Conservation (phyloP, 2,888 invertebrate species). For the Synergus itoensis region DNA sequence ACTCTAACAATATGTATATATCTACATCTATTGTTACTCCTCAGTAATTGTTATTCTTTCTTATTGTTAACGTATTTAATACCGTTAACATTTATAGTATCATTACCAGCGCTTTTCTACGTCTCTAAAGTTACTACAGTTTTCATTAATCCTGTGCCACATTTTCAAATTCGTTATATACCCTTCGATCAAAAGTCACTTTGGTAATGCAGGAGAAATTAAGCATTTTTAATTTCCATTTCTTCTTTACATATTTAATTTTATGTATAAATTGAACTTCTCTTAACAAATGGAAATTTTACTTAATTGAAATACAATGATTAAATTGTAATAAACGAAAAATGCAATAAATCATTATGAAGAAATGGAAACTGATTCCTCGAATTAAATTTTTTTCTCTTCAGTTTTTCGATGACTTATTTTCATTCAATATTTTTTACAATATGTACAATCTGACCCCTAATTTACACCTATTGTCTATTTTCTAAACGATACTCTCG, state of each 20-base stretch:
- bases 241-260: not conserved
- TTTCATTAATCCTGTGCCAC: conserved; percentile 5
- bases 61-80: conserved; percentile 17
- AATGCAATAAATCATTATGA: not conserved
- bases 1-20: conserved; percentile 26
- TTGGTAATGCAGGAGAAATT: conserved; percentile 37
- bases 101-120: conserved; percentile 29
- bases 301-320: too few species aligned
- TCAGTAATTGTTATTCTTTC: conserved; percentile 17
- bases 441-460: conserved; percentile 30
- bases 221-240: not conserved
- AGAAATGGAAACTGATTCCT: conserved; percentile 31
- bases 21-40: conserved; percentile 42
- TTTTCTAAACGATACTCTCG: conserved; percentile 11
- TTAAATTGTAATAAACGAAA: too few species aligned
- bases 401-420: conserved; percentile 34
- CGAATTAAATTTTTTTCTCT: conserved; percentile 20
- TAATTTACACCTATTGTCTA: conserved; percentile 35
- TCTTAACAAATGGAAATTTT: too few species aligned
- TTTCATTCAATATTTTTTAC: conserved; percentile 3
- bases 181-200: conserved; percentile 34
- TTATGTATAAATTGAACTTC: too few species aligned
- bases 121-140: conserved; percentile 18
- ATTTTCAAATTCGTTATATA: conserved; percentile 19
- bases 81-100: not conserved